These are phyloP conservation scores for Lysandra coridon DNA, from an alignment of 2,888 invertebrate species.

Conservation along the genomic window DNA sequence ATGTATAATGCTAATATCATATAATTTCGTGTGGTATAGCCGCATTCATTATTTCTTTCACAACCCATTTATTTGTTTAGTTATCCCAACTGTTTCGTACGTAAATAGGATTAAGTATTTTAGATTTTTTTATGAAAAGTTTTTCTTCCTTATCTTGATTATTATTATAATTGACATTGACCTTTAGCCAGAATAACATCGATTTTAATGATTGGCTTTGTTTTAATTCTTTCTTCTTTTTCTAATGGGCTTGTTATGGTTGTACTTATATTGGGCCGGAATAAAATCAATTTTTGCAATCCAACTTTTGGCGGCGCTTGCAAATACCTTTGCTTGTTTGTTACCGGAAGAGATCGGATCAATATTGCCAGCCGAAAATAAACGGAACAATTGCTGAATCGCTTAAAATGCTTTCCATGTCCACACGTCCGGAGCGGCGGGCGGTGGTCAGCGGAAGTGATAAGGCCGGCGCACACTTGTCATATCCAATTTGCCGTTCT, in stretches of 20 bases:
- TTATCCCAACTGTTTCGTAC: not conserved
- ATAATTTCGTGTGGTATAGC: too few species aligned
- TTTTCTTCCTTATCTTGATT: too few species aligned
- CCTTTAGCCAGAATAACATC: too few species aligned
- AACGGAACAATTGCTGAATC: slow-evolving; percentile 66
- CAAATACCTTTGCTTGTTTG: not conserved
- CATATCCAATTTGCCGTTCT: slow-evolving; percentile 15
- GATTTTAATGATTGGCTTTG: too few species aligned
- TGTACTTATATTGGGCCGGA: too few species aligned
- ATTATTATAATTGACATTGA: too few species aligned
- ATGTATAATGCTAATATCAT: slow-evolving; percentile 11
- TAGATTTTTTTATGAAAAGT: too few species aligned
- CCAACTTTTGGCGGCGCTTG: not conserved
- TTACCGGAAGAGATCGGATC: slow-evolving; percentile 40
- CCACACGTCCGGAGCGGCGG: slow-evolving; percentile 63
- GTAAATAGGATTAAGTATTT: too few species aligned
- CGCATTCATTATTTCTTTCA: not conserved
- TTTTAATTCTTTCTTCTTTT: too few species aligned
- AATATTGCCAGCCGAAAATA: slow-evolving; percentile 67
- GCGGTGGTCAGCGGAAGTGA: slow-evolving; percentile 45
- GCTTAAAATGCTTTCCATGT: slow-evolving; percentile 80
- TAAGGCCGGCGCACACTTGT: slow-evolving; percentile 62
- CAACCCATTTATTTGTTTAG: not conserved
- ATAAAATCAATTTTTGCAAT: too few species aligned
- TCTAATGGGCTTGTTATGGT: too few species aligned